Base-by-base conservation (phyloP, 2,797 vertebrate species). In the Gastrophryne carolinensis region DNA sequence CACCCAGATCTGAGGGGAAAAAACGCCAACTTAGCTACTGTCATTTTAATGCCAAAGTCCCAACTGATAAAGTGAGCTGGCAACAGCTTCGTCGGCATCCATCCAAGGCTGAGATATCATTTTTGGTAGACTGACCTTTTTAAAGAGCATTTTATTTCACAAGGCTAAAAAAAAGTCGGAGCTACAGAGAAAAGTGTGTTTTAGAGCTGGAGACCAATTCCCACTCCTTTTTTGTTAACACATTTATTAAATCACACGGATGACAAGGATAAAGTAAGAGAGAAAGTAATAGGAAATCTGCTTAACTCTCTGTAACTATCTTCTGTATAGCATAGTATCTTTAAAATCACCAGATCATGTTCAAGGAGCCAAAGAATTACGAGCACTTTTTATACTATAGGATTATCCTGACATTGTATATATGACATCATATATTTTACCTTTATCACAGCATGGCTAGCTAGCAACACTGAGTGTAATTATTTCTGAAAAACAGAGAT, bases 391-490 rank as follows among this genome's bases (percentile, higher is more conserved):
- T 68, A 75, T 75, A 52, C 68, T 44, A 68, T 53, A 75, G 67
- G 72, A 75, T 75, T 61, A 75, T 75, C 56, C 68, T 75, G 73
- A 63, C 73, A 62, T 54, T 62, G 73, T 63, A 69, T 62, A 76
- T 62, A 26, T 61, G 56, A 54, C 65, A 76, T 69, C 69, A 76
- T 76, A 44, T 35, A 62, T 76, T 69, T 47, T 34, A 41, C n/a
- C 57, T 76, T 69, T 69, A 69, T 76, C 56, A 76, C 65, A 19
- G 53, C 35, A 13, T 57, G 39, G 65, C 57, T 44, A 62, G 32
- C 65, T 34, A 37, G 64, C 19, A 44, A 39, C 34, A 32, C 37
- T 24, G 56, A 35, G 62, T 30, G 47, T 62, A 76, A 76, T 76
- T 76, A 62, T 62, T 69, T 76, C 58, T 23, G 56, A 11, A 60